phyloP scores from a whole-genome alignment of 1,140 invertebrate genomes.

The Drosophila tristis region DNA sequence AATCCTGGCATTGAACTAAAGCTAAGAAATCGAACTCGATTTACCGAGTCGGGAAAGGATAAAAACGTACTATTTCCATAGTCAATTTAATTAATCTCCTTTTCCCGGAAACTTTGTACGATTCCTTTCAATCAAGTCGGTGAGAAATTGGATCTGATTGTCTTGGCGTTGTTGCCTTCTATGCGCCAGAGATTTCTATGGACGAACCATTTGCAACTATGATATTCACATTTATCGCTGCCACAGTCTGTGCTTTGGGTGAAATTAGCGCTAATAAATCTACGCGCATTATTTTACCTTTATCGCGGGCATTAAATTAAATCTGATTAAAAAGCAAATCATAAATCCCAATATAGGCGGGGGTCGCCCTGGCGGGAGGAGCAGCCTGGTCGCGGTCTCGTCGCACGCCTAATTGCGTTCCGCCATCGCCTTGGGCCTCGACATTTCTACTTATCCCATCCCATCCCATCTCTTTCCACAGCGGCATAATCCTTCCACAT shows the following conservation, averaged over 20 bases:
- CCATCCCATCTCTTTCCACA: neutral
- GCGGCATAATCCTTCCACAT: constrained; percentile 50
- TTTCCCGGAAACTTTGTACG: too few relatives aligned
- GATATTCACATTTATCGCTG: constrained; percentile 26
- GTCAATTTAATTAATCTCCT: too few relatives aligned
- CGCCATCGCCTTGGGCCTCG: constrained; percentile 27
- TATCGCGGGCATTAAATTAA: constrained; percentile 67
- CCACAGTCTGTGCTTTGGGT: constrained; percentile 20
- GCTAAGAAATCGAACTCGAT: too few relatives aligned
- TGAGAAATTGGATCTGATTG: too few relatives aligned
- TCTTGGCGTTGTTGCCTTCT: too few relatives aligned
- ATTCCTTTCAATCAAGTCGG: too few relatives aligned
- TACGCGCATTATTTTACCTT: constrained; percentile 66
- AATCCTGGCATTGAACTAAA: too few relatives aligned
- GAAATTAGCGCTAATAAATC: constrained; percentile 65
- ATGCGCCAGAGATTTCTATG: too few relatives aligned
- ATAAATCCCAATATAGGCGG: constrained; percentile 68
- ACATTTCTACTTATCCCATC: constrained; percentile 10
- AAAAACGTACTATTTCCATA: too few relatives aligned
- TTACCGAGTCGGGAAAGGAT: too few relatives aligned
- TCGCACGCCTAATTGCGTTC: constrained; percentile 62
- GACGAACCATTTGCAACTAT: constrained; percentile 18
- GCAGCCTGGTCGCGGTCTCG: constrained; percentile 29
- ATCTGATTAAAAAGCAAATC: constrained; percentile 68
- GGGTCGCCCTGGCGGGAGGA: neutral